Percentiles rank a stretch among this genome's conserved stretches.
Evolutionary conservation across 2,797 vertebrate species (phyloP).

Genomic region (Sebastolobus alascanus): DNA sequence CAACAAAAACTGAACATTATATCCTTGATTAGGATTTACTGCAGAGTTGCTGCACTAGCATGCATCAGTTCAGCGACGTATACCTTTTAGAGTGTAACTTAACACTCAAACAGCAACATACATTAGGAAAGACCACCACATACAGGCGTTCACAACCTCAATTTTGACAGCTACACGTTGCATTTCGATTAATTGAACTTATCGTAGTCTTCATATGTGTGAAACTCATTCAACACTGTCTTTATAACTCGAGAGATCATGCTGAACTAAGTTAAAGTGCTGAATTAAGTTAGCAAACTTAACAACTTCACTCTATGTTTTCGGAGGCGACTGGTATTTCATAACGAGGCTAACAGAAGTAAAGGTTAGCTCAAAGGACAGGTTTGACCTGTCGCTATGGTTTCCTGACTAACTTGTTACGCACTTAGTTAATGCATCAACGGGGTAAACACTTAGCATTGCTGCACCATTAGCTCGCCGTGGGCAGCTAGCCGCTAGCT

Average conservation of each 20-base stretch:
- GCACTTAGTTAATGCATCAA: not conserved
- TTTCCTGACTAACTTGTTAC: not conserved
- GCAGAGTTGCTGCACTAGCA: not conserved
- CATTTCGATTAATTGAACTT: not conserved
- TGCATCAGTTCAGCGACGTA: not conserved
- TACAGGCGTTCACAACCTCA: not conserved
- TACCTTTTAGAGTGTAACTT: not conserved
- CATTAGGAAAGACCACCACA: not conserved
- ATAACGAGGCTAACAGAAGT: not conserved
- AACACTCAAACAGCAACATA: not conserved
- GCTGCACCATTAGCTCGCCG: constrained; percentile 13
- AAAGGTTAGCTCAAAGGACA: fast-evolving
- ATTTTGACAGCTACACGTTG: fast-evolving
- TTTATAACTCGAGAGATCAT: not conserved
- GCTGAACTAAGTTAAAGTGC: not conserved
- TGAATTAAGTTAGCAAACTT: not conserved
- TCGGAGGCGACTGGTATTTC: not conserved
- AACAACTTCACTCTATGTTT: not conserved
- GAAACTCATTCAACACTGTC: not conserved
- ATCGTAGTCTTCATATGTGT: too few relatives aligned
- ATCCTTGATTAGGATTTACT: fast-evolving
- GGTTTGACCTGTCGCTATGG: not conserved
- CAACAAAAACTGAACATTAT: not conserved
- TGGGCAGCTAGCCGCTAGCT: constrained; percentile 55
- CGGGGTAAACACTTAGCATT: not conserved